Conservation (phyloP, 2,888 invertebrate genomes). For the Meiosimyza platycephala region DNA sequence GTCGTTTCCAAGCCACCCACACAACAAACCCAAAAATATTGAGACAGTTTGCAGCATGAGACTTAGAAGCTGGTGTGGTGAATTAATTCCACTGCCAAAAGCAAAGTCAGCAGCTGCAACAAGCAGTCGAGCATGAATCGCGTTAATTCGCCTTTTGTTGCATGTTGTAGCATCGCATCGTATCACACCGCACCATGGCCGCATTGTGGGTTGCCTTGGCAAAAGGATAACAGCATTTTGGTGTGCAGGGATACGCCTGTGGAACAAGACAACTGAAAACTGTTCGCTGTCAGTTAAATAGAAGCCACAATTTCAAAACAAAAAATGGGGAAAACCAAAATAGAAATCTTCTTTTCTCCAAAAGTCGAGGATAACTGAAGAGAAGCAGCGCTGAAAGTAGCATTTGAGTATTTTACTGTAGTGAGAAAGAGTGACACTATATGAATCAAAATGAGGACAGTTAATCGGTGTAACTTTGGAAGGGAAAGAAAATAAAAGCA, state of each 20-base stretch:
- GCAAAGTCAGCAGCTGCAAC: slow-evolving; percentile 34
- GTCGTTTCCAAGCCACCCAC: slow-evolving; percentile 4
- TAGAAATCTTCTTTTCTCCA: neutral
- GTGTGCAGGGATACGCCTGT: slow-evolving; percentile 22
- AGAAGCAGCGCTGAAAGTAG: neutral
- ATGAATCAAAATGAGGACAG: neutral
- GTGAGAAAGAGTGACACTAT: neutral
- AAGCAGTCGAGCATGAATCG: slow-evolving; percentile 45
- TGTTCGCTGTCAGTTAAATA: slow-evolving; percentile 3
- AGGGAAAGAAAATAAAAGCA: neutral
- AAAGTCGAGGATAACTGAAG: neutral
- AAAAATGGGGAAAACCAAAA: neutral
- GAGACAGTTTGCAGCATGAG: slow-evolving; percentile 31
- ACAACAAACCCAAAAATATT: neutral
- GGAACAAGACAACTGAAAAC: neutral
- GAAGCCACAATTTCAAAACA: slow-evolving; percentile 30
- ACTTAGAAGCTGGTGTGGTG: slow-evolving; percentile 9
- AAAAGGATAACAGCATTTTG: slow-evolving; percentile 11
- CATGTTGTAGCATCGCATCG: slow-evolving; percentile 7
- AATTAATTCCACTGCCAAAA: slow-evolving; percentile 28
- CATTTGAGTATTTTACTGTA: neutral
- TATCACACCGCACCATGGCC: neutral
- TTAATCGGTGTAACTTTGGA: slow-evolving; percentile 7
- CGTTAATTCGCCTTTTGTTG: slow-evolving; percentile 47
- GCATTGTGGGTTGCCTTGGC: neutral